Evolutionary conservation across 64 coral and sea anemone genomes (phyloP), one percentile per base, ranked within the genome.

Genomic region (Actinia equina): DNA sequence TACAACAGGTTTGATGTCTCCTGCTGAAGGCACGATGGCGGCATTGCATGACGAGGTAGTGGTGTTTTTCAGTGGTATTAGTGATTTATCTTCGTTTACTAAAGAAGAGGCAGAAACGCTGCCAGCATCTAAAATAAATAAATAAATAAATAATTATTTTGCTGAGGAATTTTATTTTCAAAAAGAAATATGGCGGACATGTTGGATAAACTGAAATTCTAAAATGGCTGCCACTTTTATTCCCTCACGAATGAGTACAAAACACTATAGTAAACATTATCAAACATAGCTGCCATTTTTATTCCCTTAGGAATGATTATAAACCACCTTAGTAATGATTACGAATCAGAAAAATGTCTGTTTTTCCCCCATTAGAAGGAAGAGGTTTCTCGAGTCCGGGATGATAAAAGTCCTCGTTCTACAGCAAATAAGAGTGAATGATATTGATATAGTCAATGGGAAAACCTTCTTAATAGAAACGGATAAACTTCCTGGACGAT

Each of bases 1-100:
- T 7, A 85, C 1, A 5, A 85, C 56, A 59, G 83, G 83, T 43
- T 63, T 85, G n/a, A 63, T 43, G 25, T 85, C 83, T 60, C 15
- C 56, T 74, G 69, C 2, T 14, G 27, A 74, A 14, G 69, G 69
- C 25, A 14, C 69, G 2, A 74, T 74, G n/a, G 26, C 11, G n/a
- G 26, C 11, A 41, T 12, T 41, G 25, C 69, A 74, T 9, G 69
- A 74, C 1, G 69, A 41, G 10, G 0, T 74, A 37, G 30, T 37
- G 30, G 30, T 37, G 30, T 37, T 37, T 26, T 74, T 74, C 3
- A 30, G n/a, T 74, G 69, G 13, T 2, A 37, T 11, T 1, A 41
- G 13, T 26, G 69, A 30, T 8, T 74, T 74, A 11, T 74, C 25
- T 41, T 74, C 26, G 41, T 15, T 41, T 5, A 14, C 69, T 74